Evolutionary conservation across 2,888 invertebrate species (phyloP), one percentile per base, ranked within the genome.

Genomic region (Tetramorium bicarinatum): DNA sequence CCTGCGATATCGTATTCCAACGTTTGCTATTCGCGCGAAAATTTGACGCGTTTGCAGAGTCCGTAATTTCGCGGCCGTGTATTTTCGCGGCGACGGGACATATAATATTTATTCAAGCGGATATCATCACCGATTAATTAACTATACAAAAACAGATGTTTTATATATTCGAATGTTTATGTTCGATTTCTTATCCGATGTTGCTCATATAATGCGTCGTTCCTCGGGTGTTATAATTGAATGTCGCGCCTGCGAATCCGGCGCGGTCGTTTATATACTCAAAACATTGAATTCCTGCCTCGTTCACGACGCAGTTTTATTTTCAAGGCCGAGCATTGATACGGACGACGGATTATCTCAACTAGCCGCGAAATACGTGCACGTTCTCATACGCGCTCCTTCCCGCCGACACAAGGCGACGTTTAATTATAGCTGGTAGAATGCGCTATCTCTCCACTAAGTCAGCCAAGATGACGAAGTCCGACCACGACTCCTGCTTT

Each of bases 401-500:
- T 15, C 25, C 44, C 49, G 25, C 8, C 7, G 38, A 25, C 21
- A 29, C 8, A 21, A 59, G 47, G 38, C 13, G 6, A 52, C 34
- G 52, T 61, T 67, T 84, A 82, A 84, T 75, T 75, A 82, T 84
- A 81, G 52, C 67, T 21, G 18, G 18, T 47, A 25, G 61, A 75
- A 75, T 25, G 41, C 18, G n/a, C 49, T 82, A 62, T 82, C 47
- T 82, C 47, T 81, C 9, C 13, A 64, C 66, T 7, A 47, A 74
- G n/a, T 52, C n/a, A 69, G 49, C 62, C 15, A 15, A 13, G 18
- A 18, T 56, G 56, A 80, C 47, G 59, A 83, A 72, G 49, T 72
- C 25, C 21, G 21, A 0, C 1, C 29, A 18, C 21, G 34, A 3
- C 8, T 25, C 15, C 41, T 15, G 34, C 21, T 49, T 15, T 44